Evolutionary conservation across 2,113 vertebrate species (phyloP).

Genomic region (Leptobrachium ailaonicum): DNA sequence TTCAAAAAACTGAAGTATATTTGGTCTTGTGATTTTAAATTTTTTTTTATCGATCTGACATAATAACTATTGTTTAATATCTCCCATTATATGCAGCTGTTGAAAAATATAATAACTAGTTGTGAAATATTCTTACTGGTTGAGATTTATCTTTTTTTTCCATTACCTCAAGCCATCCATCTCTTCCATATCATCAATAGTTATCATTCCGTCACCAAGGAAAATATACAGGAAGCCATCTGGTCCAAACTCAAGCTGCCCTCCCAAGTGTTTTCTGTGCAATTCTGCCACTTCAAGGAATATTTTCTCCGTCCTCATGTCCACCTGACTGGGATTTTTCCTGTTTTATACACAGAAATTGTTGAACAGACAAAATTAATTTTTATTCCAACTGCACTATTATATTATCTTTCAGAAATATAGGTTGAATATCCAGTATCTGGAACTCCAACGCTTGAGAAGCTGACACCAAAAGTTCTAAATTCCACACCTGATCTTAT

Average conservation of each 20-base stretch:
- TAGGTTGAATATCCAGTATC: too few species aligned
- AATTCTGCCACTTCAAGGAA: slow-evolving; percentile 96
- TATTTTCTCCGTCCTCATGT: slow-evolving; percentile 81
- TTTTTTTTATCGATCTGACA: too few species aligned
- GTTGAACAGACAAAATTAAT: neutral
- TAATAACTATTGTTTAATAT: too few species aligned
- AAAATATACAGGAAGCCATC: slow-evolving; percentile 91
- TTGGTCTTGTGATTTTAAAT: too few species aligned
- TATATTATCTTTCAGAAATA: too few species aligned
- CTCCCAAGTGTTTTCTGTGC: slow-evolving; percentile 93
- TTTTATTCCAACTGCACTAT: neutral
- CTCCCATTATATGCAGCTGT: too few species aligned
- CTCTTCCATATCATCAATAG: slow-evolving; percentile 97
- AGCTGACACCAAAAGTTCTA: too few species aligned
- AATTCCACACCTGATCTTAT: too few species aligned
- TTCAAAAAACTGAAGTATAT: too few species aligned
- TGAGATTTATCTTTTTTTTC: slow-evolving; percentile 19
- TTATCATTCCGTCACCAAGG: slow-evolving; percentile 97
- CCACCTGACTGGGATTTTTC: slow-evolving; percentile 94
- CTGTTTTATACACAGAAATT: slow-evolving; percentile 60
- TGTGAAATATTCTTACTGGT: too few species aligned
- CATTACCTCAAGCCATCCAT: slow-evolving; percentile 96
- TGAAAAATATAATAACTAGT: too few species aligned
- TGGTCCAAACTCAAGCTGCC: slow-evolving; percentile 89
- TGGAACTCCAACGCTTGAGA: too few species aligned